phyloP scores from a whole-genome alignment of 2,888 invertebrate genomes.

The Pherbina coryleti region DNA sequence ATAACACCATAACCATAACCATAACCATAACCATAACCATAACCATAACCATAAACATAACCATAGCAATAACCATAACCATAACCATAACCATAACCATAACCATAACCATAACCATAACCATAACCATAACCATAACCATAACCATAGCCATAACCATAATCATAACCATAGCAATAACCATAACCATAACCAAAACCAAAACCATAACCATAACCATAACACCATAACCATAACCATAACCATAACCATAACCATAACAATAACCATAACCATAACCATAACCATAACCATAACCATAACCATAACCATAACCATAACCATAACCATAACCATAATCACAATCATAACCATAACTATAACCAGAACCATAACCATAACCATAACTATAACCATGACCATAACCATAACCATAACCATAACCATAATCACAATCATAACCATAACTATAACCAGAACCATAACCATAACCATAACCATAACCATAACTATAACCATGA shows the following conservation, averaged over 20 bases:
- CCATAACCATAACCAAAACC: neutral
- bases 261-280: neutral
- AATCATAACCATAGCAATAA: neutral
- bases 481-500: too few relatives aligned
- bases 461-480: too few relatives aligned
- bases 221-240: neutral
- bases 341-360: too few relatives aligned
- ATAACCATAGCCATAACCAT: neutral
- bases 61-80: neutral
- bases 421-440: too few relatives aligned
- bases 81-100: neutral
- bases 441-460: too few relatives aligned
- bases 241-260: too few relatives aligned
- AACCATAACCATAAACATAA: neutral
- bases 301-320: neutral
- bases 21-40: neutral
- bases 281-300: neutral
- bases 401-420: too few relatives aligned
- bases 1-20: neutral
- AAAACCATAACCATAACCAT: neutral
- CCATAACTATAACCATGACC: too few relatives aligned
- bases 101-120: too few relatives aligned
- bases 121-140: neutral
- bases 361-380: too few relatives aligned
- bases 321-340: neutral